A percentile compares a stretch with the other conserved stretches of the same genome.
These are phyloP conservation scores for Phytoseiulus persimilis DNA, from an alignment of 2,888 invertebrate species.

Conservation along the genomic window DNA sequence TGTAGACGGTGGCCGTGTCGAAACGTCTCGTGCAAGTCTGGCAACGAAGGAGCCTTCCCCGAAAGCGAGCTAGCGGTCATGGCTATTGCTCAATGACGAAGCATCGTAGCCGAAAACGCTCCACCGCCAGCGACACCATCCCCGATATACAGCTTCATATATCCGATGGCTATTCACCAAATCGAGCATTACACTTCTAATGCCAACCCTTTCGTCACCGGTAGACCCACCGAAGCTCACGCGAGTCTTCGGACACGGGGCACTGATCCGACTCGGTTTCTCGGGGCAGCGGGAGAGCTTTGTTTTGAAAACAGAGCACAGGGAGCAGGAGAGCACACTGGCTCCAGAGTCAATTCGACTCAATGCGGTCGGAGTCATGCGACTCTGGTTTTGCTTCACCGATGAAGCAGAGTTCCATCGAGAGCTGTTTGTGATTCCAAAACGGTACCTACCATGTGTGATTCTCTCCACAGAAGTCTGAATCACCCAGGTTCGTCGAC, in stretches of 20 bases:
- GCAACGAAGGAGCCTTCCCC: neutral
- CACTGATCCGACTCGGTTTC: neutral
- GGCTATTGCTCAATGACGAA: conserved; percentile 5
- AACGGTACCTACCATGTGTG: too few species aligned
- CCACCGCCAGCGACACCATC: neutral
- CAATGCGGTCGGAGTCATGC: too few species aligned
- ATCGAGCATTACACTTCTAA: neutral
- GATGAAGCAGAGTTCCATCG: too few species aligned
- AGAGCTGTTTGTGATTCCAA: too few species aligned
- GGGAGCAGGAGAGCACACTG: too few species aligned
- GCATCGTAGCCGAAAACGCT: neutral
- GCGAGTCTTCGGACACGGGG: neutral
- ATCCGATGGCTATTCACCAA: neutral
- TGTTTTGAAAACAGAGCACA: neutral
- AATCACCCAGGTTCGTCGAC: too few species aligned
- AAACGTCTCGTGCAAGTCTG: neutral
- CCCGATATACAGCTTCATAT: neutral
- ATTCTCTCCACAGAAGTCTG: too few species aligned
- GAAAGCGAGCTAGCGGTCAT: neutral
- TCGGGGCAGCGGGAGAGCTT: neutral
- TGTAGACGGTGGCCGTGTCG: neutral
- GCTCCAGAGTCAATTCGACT: too few species aligned
- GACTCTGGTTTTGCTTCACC: too few species aligned
- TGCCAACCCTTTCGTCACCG: neutral
- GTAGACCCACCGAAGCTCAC: neutral